Conservation (phyloP, 2,888 invertebrate genomes). For the Cryptocephalus moraei region DNA sequence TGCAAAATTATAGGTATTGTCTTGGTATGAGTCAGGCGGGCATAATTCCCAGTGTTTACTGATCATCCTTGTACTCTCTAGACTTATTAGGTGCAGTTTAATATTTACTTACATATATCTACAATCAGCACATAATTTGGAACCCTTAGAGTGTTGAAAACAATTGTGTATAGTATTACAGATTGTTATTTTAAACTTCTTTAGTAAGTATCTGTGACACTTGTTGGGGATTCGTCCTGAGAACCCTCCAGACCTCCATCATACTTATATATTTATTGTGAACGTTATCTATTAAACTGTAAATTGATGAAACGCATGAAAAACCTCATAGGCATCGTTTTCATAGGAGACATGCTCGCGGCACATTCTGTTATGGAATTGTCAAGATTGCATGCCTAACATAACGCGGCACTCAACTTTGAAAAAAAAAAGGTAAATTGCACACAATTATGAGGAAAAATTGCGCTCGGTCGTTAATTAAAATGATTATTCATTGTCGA, state of each 20-base stretch:
- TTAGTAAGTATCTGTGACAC: too few species aligned
- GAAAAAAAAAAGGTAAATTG: conserved; percentile 16
- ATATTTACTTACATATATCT: too few species aligned
- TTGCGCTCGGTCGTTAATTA: conserved; percentile 14
- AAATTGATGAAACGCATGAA: neutral
- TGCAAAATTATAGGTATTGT: too few species aligned
- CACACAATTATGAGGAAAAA: conserved; percentile 20
- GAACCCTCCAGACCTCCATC: neutral
- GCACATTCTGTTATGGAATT: conserved; percentile 8
- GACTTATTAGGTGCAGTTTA: too few species aligned
- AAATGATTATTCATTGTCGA: conserved; percentile 5
- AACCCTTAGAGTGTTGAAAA: too few species aligned
- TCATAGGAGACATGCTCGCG: conserved; percentile 8
- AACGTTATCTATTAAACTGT: neutral
- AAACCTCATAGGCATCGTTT: neutral
- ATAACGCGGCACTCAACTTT: conserved; percentile 10
- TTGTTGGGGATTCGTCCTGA: too few species aligned
- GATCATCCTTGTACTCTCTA: too few species aligned
- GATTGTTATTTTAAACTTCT: too few species aligned
- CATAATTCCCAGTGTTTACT: too few species aligned
- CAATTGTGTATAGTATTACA: too few species aligned
- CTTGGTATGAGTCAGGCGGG: too few species aligned
- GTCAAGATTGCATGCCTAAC: conserved; percentile 19
- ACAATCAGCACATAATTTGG: too few species aligned
- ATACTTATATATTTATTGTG: neutral